Evolutionary conservation across 2,888 invertebrate species (phyloP), one percentile per base, ranked within the genome.

Genomic region (Blastobasis adustella): DNA sequence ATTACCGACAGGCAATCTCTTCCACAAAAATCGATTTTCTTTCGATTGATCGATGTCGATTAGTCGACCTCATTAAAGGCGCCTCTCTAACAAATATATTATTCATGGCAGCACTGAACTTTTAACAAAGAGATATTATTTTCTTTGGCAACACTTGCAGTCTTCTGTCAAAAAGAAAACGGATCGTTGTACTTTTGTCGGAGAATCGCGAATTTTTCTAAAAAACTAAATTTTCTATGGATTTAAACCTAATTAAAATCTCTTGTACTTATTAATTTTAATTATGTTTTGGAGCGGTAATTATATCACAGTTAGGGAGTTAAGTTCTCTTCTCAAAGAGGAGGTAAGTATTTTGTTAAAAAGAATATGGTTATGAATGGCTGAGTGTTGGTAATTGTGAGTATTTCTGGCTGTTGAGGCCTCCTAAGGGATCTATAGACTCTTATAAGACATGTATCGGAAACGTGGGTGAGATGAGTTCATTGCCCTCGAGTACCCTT

Each of bases 281-380:
- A 90, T 82, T 80, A 95, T 95, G 95, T 95, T 94, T 91, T 95
- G 95, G 95, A 92, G 93, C 77, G 93, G 92, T 76, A 94, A 94
- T 86, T 91, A 92, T 78, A 89, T 91, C 71, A 90, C 90, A 62
- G 92, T 93, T 63, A 92, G 93, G 67, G 93, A 93, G 82, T 91
- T 95, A 76, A 95, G 94, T 78, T 91, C 92, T 65, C 90, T 95
- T 67, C 91, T 95, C 58, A 92, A 92, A 71, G 93, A 94, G 81
- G 93, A 95, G 91, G 95, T 94, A 89, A 70, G 80, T 81, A 80
- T 76, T 73, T 74, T 73, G 74, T 74, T 76, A 64, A 65, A 69
- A 71, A 73, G 79, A 80, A 80, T 61, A 69, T 86, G 85, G 83
- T 84, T 85, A 85, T 71, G 74, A 76, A 65, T 67, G 65, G 62